Base-by-base conservation (phyloP, 2,797 vertebrate species). In the Sarcoramphus papa region DNA sequence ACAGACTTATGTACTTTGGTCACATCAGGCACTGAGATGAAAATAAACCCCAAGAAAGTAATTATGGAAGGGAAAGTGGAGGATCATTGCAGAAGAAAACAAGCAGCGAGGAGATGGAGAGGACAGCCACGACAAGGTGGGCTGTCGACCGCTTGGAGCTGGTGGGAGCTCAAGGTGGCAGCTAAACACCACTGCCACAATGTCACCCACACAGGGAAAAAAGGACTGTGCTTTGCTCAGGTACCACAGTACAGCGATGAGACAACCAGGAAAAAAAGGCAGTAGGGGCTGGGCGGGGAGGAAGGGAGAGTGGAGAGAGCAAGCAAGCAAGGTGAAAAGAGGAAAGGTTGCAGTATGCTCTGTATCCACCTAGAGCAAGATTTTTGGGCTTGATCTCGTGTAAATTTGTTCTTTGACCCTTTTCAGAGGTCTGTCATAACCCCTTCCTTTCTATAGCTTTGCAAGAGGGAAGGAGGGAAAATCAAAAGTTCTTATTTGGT, bases 11-110 rank as follows among this genome's bases (percentile, higher is more conserved):
- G 76, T 85, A 90, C 94, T 94, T 92, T 35, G 89, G 87, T 96
- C 92, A 88, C 95, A 96, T 91, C 87, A 77, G 89, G 53, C 93
- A 77, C 82, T 0, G 4, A 95, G 73, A 94, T 93, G 88, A 95
- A 96, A 95, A 95, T 93, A 95, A 95, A 92, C 90, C 79, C 93
- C 94, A 65, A 62, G 85, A 85, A 97, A 96, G 91, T 83, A 90
- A 96, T 96, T 94, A 88, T 0, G 2, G 75, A 48, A 21, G 30
- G 82, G 37, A 51, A 88, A 64, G 74, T 20, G 13, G 65, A 72
- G 37, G 62, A 85, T 77, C 31, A 2, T 5, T 47, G 77, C 25
- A 45, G 64, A 50, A 47, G 70, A 14, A 72, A 88, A 86, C 0
- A 13, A 91, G 83, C 54, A 74, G 35, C 0, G 17, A 65, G 95